phyloP scores from a whole-genome alignment of 2,888 invertebrate genomes.

The Gastracanthus pulcherrimus region DNA sequence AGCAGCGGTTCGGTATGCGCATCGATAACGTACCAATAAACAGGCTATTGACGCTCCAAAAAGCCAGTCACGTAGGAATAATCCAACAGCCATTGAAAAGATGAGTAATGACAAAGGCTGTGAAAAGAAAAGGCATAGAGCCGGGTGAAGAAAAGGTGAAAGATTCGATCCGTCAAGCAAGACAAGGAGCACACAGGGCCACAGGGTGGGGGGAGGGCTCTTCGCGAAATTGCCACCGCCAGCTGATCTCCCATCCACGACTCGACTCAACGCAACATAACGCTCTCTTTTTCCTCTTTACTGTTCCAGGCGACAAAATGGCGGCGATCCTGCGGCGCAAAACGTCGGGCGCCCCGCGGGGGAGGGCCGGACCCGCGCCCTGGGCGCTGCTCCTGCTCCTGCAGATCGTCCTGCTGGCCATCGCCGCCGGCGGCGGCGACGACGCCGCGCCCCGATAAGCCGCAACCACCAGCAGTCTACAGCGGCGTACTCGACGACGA shows the following conservation, averaged over 20 bases:
- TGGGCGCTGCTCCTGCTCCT: not conserved
- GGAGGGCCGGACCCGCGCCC: constrained; percentile 58
- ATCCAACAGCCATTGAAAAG: not conserved
- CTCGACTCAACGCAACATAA: not conserved
- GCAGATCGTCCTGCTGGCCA: constrained; percentile 8
- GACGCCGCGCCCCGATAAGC: constrained; percentile 31
- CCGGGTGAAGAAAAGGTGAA: not conserved
- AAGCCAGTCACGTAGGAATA: constrained; percentile 25
- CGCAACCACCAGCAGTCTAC: not conserved
- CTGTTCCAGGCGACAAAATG: constrained; percentile 90
- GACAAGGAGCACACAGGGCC: no score
- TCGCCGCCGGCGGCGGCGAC: no score
- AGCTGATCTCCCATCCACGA: not conserved
- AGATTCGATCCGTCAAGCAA: not conserved
- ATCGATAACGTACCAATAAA: constrained; percentile 13
- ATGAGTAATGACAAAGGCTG: not conserved
- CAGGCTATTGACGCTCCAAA: not conserved
- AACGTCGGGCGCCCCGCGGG: constrained; percentile 74
- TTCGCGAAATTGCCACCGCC: not conserved
- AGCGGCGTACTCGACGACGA: not conserved
- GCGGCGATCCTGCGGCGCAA: constrained; percentile 92
- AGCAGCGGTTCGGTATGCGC: not conserved
- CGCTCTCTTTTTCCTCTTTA: not conserved
- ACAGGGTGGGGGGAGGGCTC: no score
- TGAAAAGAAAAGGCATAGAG: no score